A percentile compares a stretch with the other conserved stretches of the same genome.
Evolutionary conservation across 2,888 invertebrate genomes (phyloP).

Genomic region (Coleophora deauratella): DNA sequence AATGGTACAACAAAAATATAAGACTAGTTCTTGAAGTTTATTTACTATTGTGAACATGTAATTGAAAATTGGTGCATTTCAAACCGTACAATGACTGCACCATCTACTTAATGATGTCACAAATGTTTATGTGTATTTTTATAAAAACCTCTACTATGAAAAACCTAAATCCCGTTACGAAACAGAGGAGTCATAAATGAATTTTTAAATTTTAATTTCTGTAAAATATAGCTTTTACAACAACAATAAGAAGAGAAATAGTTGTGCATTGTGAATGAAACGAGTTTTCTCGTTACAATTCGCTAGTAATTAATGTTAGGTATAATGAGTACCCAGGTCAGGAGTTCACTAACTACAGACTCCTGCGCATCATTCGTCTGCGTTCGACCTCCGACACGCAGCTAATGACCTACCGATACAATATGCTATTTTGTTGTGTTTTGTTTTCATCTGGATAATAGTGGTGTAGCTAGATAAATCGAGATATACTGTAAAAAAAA

Average conservation of each 20-base stretch:
- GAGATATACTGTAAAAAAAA: no score
- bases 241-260: no score
- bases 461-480: neutral
- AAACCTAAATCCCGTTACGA: no score
- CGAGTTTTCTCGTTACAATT: slow-evolving; percentile 51
- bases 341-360: slow-evolving; percentile 52
- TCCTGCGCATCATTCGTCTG: slow-evolving; percentile 69
- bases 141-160: no score
- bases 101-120: no score
- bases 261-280: slow-evolving; percentile 27
- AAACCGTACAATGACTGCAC: no score
- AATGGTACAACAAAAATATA: slow-evolving; percentile 38
- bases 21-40: no score
- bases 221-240: no score
- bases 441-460: neutral
- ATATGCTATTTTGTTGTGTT: slow-evolving; percentile 3
- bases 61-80: no score
- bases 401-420: slow-evolving; percentile 40
- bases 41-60: neutral
- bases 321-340: slow-evolving; percentile 44
- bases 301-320: slow-evolving; percentile 61
- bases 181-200: no score
- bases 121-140: no score
- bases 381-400: slow-evolving; percentile 49
- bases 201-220: no score